phyloP scores from a whole-genome alignment of 2,113 vertebrate genomes.

The Pachyramphus minor region DNA sequence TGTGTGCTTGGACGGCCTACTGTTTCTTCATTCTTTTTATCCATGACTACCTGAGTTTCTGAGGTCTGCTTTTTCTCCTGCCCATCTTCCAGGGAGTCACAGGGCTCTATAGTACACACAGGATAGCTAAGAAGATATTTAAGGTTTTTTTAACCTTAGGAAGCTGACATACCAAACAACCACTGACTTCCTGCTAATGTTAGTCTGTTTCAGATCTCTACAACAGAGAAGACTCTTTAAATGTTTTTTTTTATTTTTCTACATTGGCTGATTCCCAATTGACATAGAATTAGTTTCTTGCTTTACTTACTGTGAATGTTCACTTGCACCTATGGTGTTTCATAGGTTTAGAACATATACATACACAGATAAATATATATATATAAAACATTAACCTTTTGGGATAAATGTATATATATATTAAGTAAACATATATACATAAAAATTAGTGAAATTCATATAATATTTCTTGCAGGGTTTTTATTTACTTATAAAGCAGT shows the following conservation, averaged over 20 bases:
- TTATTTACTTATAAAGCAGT: background rate
- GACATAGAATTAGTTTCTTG: background rate
- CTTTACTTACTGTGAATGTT: background rate
- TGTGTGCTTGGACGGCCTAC: background rate
- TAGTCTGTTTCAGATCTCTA: background rate
- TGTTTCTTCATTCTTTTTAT: background rate
- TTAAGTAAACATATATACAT: background rate
- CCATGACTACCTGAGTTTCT: background rate
- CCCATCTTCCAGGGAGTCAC: background rate
- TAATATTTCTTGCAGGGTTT: background rate
- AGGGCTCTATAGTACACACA: background rate
- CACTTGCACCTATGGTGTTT: background rate
- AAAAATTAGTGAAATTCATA: background rate
- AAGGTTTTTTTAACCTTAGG: background rate
- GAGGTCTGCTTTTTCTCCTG: background rate
- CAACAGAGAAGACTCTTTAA: background rate
- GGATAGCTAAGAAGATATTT: background rate
- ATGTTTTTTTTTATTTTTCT: background rate
- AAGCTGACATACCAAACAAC: background rate
- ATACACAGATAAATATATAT: background rate
- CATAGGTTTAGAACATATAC: background rate
- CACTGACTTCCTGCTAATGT: background rate
- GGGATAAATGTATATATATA: background rate
- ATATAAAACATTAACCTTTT: background rate
- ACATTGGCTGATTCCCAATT: background rate